These are phyloP conservation scores for Rousettus madagascariensis DNA, from an alignment of 2,797 vertebrate species.

Conservation along the genomic window DNA sequence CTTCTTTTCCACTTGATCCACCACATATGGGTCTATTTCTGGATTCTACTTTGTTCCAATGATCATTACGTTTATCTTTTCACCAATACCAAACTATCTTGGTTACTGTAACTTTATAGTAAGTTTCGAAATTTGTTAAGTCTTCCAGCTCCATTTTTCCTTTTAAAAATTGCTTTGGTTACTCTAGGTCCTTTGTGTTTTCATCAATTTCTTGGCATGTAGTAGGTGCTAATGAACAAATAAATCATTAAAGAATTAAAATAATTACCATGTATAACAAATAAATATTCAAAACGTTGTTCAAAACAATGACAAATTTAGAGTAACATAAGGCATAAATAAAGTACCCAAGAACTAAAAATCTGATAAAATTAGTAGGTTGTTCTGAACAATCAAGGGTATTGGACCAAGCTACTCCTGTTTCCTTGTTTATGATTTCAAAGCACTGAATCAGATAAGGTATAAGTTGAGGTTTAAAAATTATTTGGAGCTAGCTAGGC, in stretches of 20 bases:
- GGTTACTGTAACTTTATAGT: neutral
- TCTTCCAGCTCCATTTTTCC: neutral
- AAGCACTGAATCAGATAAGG: neutral
- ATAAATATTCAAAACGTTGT: neutral
- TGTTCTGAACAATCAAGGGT: neutral
- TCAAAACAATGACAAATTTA: neutral
- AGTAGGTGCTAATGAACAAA: neutral
- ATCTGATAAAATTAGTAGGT: neutral
- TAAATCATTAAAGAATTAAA: neutral
- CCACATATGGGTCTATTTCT: neutral
- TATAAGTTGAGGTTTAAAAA: neutral
- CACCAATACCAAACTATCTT: neutral
- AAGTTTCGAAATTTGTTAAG: neutral
- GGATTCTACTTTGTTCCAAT: neutral
- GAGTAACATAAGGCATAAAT: neutral
- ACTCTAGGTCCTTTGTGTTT: neutral
- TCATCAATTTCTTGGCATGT: neutral
- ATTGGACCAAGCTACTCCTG: neutral
- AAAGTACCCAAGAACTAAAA: neutral
- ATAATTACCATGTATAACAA: neutral
- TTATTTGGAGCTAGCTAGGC: neutral
- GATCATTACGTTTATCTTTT: neutral
- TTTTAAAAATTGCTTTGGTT: neutral
- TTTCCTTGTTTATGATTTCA: neutral
- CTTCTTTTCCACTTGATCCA: neutral